phyloP scores from a whole-genome alignment of 2,113 vertebrate genomes.

The Gadus macrocephalus region DNA sequence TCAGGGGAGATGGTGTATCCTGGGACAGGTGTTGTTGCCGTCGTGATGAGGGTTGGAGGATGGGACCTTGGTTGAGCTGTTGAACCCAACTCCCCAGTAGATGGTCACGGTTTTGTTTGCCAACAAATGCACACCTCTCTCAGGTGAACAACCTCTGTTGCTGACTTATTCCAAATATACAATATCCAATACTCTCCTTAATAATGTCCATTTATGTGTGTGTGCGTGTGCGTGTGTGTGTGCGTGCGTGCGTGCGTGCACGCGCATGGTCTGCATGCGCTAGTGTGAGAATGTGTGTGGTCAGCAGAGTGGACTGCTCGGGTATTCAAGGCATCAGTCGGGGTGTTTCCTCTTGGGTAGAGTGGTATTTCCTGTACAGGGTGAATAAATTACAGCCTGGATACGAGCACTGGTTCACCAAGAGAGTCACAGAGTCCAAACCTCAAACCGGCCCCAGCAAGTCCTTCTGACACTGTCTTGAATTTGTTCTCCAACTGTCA shows the following conservation, averaged over 20 bases:
- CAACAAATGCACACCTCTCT: not conserved
- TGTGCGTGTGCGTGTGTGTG: not conserved
- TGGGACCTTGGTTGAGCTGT: not conserved
- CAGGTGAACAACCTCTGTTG: constrained; percentile 1
- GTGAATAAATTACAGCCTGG: constrained; percentile 45
- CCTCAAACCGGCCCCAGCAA: not conserved
- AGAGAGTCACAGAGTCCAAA: not conserved
- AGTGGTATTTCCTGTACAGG: constrained; percentile 68
- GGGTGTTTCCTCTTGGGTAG: constrained; percentile 56
- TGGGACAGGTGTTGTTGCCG: constrained; percentile 37
- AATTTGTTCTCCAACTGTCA: not conserved
- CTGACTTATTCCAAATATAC: not conserved
- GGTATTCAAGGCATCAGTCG: constrained; percentile 55
- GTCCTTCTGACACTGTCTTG: not conserved
- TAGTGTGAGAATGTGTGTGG: not conserved
- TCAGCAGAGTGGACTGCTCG: constrained; percentile 6
- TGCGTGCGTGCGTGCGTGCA: constrained; percentile 8
- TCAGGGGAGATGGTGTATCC: constrained; percentile 8
- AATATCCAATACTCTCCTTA: too few relatives aligned
- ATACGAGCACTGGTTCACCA: constrained; percentile 6
- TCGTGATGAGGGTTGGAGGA: not conserved
- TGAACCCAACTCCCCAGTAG: constrained; percentile 3
- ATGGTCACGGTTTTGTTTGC: constrained; percentile 4
- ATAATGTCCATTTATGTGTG: too few relatives aligned
- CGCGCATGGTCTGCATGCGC: too few relatives aligned